Evolutionary conservation across 2,113 vertebrate genomes (phyloP).

Genomic region (Gambusia affinis): DNA sequence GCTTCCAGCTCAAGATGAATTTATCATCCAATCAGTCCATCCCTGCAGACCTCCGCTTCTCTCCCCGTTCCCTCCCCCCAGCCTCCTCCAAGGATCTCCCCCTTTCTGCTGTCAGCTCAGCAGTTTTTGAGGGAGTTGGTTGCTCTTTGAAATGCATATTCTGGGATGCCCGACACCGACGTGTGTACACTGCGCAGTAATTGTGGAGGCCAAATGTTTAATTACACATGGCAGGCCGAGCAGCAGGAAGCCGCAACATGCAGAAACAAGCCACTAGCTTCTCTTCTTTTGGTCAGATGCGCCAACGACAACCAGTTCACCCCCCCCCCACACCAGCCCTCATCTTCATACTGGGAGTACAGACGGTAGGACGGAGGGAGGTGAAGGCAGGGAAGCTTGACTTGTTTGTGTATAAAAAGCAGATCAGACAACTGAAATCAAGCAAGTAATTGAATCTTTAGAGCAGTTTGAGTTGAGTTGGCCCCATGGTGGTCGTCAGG

Average conservation of each 20-base stretch:
- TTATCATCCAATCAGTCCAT: conserved; percentile 91
- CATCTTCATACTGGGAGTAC: conserved; percentile 49
- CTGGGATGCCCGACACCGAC: conserved; percentile 87
- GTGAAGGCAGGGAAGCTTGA: conserved; percentile 23
- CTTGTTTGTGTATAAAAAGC: conserved; percentile 35
- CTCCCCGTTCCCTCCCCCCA: conserved; percentile 26
- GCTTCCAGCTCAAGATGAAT: conserved; percentile 84
- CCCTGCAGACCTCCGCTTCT: conserved; percentile 70
- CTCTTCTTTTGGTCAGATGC: conserved; percentile 51
- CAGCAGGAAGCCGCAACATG: conserved; percentile 89
- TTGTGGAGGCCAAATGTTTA: conserved; percentile 99
- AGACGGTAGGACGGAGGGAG: conserved; percentile 37
- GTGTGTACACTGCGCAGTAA: conserved; percentile 96
- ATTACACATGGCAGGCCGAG: conserved; percentile 98
- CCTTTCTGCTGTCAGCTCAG: conserved; percentile 90
- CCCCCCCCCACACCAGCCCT: not conserved
- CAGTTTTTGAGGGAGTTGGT: conserved; percentile 89
- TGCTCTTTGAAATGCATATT: conserved; percentile 99
- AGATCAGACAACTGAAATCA: conserved; percentile 14
- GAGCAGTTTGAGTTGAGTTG: not conserved
- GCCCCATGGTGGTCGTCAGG: conserved; percentile 41
- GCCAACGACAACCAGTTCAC: conserved; percentile 77
- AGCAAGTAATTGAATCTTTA: not conserved
- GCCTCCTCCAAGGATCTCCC: conserved; percentile 83
- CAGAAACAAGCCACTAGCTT: conserved; percentile 83